A percentile compares a stretch with the other conserved stretches of the same genome.
phyloP scores from a whole-genome alignment of 2,113 vertebrate species.

The Pygoscelis antarcticus region DNA sequence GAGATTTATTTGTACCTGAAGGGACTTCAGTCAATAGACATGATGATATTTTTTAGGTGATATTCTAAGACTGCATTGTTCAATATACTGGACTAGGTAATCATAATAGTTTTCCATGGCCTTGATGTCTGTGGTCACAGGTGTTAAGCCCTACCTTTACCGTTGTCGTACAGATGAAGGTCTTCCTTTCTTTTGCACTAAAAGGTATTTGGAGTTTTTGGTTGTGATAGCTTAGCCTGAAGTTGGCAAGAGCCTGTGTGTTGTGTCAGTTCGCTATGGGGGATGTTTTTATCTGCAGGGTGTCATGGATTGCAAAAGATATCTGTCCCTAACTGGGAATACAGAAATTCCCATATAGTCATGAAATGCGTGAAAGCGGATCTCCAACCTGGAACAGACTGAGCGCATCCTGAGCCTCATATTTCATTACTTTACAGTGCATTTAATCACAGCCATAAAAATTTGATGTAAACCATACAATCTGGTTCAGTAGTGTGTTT shows the following conservation, averaged over 20 bases:
- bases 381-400: not conserved
- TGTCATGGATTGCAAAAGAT: not conserved
- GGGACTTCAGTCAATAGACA: not conserved
- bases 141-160: not conserved
- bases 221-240: not conserved
- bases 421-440: not conserved
- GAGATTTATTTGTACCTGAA: not conserved
- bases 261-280: accelerated
- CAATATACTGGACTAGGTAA: not conserved
- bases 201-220: not conserved
- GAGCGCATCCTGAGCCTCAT: not conserved
- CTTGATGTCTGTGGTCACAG: not conserved
- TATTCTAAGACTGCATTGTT: not conserved
- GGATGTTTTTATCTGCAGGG: not conserved
- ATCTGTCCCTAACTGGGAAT: not conserved
- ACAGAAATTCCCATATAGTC: not conserved
- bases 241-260: not conserved
- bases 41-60: not conserved
- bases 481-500: not conserved
- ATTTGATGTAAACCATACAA: not conserved
- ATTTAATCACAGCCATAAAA: not conserved
- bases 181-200: not conserved
- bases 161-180: accelerated
- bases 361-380: not conserved
- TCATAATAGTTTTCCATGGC: not conserved